Evolutionary conservation across 92 coral and sea anemone species (phyloP).

Genomic region (Porites cylindrica): DNA sequence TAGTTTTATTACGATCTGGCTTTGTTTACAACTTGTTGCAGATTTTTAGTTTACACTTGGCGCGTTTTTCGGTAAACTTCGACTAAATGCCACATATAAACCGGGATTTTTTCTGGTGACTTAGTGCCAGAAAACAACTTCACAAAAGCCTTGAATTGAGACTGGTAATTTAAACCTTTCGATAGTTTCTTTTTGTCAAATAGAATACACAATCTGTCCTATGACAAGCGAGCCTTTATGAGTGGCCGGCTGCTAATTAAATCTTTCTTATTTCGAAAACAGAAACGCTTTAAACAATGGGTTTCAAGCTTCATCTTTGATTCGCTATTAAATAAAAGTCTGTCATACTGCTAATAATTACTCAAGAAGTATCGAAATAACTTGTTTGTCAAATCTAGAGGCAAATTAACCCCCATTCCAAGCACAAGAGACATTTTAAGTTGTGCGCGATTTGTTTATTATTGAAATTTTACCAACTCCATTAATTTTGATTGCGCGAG

Average conservation of each 20-base stretch:
- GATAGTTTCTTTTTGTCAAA: slow-evolving; percentile 34
- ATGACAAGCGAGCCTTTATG: slow-evolving; percentile 29
- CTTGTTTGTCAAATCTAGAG: slow-evolving; percentile 7
- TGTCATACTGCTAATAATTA: slow-evolving; percentile 13
- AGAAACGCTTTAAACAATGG: slow-evolving; percentile 51
- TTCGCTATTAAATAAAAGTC: slow-evolving; percentile 38
- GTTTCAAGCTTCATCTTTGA: slow-evolving; percentile 33
- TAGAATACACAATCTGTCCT: slow-evolving; percentile 36
- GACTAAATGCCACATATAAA: slow-evolving; percentile 3
- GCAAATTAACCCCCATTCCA: neutral
- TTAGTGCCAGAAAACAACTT: slow-evolving; percentile 15
- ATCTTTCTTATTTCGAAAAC: slow-evolving; percentile 50
- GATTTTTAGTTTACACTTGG: slow-evolving; percentile 41
- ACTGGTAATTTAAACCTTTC: slow-evolving; percentile 14
- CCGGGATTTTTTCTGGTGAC: neutral
- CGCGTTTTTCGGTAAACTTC: slow-evolving; percentile 34
- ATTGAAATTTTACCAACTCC: neutral
- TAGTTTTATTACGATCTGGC: slow-evolving; percentile 26
- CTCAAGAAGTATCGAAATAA: slow-evolving; percentile 23
- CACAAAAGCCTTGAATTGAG: slow-evolving; percentile 39
- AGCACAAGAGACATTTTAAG: slow-evolving; percentile 3
- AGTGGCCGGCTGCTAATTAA: slow-evolving; percentile 46
- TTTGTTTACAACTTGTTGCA: slow-evolving; percentile 50
- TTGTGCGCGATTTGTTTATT: neutral
- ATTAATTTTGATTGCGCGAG: neutral